Evolutionary conservation across 23 tunicate species (phyloP), one percentile per base, ranked within the genome.

Genomic region (Styela clava): DNA sequence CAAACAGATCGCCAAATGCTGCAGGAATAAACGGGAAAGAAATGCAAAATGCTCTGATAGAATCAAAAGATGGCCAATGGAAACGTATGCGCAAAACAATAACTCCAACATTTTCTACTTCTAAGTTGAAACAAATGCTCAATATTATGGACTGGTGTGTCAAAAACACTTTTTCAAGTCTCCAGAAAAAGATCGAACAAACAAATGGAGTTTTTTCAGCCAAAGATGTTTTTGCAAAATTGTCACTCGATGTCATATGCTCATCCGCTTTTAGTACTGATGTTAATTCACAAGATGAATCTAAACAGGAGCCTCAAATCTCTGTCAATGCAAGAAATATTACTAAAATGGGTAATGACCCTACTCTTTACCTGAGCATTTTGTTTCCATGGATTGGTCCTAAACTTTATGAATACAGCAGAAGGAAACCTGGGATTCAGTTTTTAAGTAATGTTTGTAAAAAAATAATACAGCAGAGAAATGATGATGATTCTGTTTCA

Each of bases 191-290:
- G 20, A 37, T 88, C 78, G 9, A 69, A 33, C n/a, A 80, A 3
- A 51, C 74, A 24, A 52, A 85, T 68, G 95, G 86, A 18, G 64
- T 36, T 2, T 85, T 89, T 89, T 61, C 35, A 24, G 31, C 86
- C 2, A 85, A 81, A 76, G 72, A 84, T 21, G 70, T 67, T 2
- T 89, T 89, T 68, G 77, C 78, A 1, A 61, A 61, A 0, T 78
- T 85, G 3, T 74, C 95, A 34, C 31, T 89, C 19, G 95, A 89
- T 81, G 86, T 89, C 23, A 85, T 85, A 37, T 81, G 87, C 33
- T 85, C 95, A 22, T 82, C 95, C 32, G 89, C 95, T 22, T 89
- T 89, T 33, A 89, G 95, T 76, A 65, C 83, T 2, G 76, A 89
- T 35, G 79, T 85, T 0, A 63, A 85, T 74, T 64, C 74, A 68